A percentile compares a stretch with the other conserved stretches of the same genome.
phyloP scores from a whole-genome alignment of 2,888 invertebrate species.

The Cylloceria caligata region DNA sequence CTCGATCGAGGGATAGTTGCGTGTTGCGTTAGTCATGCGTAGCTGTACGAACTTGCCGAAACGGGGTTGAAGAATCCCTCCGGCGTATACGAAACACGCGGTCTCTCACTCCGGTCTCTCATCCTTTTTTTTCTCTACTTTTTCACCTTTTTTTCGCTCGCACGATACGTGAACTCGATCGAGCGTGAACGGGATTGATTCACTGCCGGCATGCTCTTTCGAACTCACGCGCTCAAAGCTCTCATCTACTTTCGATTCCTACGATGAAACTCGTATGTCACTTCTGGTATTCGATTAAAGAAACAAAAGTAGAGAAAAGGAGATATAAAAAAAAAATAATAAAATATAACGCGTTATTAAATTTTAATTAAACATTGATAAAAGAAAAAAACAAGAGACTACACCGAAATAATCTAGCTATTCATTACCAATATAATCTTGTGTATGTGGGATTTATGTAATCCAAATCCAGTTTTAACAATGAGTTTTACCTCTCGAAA shows the following conservation, averaged over 20 bases:
- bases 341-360: too few species aligned
- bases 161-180: conserved; percentile 18
- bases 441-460: neutral
- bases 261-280: neutral
- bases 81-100: conserved; percentile 1
- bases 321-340: neutral
- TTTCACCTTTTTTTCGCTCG: neutral
- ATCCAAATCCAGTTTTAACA: neutral
- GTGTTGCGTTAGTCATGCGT: conserved; percentile 33
- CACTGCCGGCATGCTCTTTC: conserved; percentile 2
- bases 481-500: neutral
- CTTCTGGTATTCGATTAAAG: neutral
- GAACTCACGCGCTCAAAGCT: conserved; percentile 1
- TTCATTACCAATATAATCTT: too few species aligned
- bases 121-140: conserved; percentile 4
- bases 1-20: conserved; percentile 10
- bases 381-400: too few species aligned
- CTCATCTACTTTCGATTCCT: conserved; percentile 16
- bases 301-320: neutral
- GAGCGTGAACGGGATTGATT: conserved; percentile 36
- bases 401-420: too few species aligned
- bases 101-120: neutral
- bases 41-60: conserved; percentile 14
- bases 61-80: conserved; percentile 33
- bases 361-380: too few species aligned